phyloP scores from a whole-genome alignment of 2,797 vertebrate genomes.

The Balearica regulorum region DNA sequence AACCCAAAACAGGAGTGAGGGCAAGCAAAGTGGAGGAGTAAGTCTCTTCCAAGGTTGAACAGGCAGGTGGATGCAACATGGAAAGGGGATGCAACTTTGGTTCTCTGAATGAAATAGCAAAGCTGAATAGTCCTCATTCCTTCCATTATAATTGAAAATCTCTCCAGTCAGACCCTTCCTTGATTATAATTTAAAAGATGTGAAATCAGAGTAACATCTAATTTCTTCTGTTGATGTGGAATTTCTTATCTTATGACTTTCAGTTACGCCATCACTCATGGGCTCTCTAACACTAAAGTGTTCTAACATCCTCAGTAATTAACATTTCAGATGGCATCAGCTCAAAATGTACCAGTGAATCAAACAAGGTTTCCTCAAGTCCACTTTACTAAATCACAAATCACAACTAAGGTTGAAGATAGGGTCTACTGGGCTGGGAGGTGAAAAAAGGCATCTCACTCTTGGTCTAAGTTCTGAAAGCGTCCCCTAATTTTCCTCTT shows the following conservation, averaged over 20 bases:
- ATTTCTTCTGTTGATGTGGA: neutral
- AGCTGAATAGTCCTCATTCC: neutral
- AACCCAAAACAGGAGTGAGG: neutral
- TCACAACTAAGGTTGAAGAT: neutral
- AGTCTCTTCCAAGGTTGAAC: neutral
- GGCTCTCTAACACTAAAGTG: neutral
- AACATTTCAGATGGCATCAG: neutral
- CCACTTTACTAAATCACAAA: neutral
- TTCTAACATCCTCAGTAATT: neutral
- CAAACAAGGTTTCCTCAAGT: neutral
- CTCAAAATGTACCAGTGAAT: neutral
- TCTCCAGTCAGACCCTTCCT: neutral
- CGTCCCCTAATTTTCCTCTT: neutral
- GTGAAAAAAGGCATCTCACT: neutral
- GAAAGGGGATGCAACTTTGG: neutral
- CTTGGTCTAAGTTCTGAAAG: neutral
- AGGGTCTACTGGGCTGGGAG: neutral
- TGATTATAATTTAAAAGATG: neutral
- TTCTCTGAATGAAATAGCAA: neutral
- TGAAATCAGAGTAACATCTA: neutral
- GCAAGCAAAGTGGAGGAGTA: neutral
- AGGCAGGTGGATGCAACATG: neutral
- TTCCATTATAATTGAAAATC: neutral
- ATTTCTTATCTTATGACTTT: neutral
- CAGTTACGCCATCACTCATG: neutral